Evolutionary conservation across 1,140 invertebrate genomes (phyloP).

Genomic region (Gonioctena quinquepunctata): DNA sequence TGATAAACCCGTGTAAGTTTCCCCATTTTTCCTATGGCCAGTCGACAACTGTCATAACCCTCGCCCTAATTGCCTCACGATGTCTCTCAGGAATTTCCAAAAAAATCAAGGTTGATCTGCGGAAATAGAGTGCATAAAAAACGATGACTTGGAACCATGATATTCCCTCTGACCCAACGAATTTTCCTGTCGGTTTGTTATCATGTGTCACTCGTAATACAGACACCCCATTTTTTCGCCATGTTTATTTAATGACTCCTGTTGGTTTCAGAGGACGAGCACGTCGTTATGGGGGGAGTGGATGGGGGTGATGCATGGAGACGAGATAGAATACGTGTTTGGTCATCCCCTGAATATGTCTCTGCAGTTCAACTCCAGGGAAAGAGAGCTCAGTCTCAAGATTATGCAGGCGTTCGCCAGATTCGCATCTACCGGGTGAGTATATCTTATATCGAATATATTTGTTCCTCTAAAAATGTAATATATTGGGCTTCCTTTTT

Average conservation of each 20-base stretch:
- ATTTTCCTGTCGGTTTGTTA: background rate
- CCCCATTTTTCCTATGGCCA: no score
- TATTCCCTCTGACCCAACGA: background rate
- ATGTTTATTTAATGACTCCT: background rate
- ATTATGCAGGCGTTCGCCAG: conserved; percentile 86
- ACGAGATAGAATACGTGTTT: conserved; percentile 96
- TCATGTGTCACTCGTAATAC: background rate
- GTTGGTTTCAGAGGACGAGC: conserved; percentile 78
- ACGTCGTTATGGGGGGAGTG: conserved; percentile 91
- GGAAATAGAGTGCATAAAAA: no score
- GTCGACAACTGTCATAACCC: no score
- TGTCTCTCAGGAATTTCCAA: no score
- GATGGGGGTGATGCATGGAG: conserved; percentile 97
- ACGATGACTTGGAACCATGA: no score
- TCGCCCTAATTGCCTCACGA: no score
- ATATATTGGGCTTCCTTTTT: no score
- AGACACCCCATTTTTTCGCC: background rate
- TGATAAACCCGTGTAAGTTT: no score
- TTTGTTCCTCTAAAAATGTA: no score
- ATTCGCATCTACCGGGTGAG: conserved; percentile 87
- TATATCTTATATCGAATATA: no score
- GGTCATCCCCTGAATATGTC: conserved; percentile 88
- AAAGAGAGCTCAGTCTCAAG: conserved; percentile 79
- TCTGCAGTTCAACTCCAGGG: conserved; percentile 77
- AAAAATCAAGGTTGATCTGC: no score